Evolutionary conservation across 2,888 invertebrate species (phyloP).

Genomic region (Chrysotoxum bicinctum): DNA sequence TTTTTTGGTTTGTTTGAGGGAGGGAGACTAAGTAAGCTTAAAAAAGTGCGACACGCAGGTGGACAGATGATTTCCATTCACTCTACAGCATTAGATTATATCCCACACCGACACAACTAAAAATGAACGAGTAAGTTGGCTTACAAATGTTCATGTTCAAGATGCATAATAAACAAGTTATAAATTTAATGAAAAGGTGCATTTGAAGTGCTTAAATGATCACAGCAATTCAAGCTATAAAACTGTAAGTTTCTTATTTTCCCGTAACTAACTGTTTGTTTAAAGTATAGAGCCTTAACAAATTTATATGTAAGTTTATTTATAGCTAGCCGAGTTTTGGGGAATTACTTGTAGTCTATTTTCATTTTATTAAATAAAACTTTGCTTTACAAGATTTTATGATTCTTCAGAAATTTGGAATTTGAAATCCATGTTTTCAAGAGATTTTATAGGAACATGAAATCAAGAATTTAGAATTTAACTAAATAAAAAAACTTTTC

Average conservation of each 20-base stretch:
- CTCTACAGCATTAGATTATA: background rate
- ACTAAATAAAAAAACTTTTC: no score
- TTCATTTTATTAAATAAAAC: no score
- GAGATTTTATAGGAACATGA: no score
- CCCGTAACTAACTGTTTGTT: background rate
- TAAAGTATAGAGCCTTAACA: background rate
- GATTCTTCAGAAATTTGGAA: no score
- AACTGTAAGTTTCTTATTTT: background rate
- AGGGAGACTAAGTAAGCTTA: background rate
- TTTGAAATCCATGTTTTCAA: no score
- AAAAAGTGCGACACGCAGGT: slow-evolving; percentile 39
- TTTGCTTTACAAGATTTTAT: no score
- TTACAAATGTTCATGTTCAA: slow-evolving; percentile 7
- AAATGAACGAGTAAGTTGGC: background rate
- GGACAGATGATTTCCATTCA: slow-evolving; percentile 56
- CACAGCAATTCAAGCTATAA: background rate
- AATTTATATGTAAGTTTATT: no score
- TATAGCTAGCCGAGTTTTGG: no score
- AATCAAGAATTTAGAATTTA: no score
- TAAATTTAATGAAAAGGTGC: background rate
- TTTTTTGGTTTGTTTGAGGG: background rate
- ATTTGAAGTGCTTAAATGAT: background rate
- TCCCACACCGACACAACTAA: background rate
- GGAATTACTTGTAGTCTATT: no score
- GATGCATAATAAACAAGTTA: slow-evolving; percentile 4